A percentile compares a stretch with the other conserved stretches of the same genome.
phyloP scores from a whole-genome alignment of 2,797 vertebrate genomes.

The Champsocephalus esox region DNA sequence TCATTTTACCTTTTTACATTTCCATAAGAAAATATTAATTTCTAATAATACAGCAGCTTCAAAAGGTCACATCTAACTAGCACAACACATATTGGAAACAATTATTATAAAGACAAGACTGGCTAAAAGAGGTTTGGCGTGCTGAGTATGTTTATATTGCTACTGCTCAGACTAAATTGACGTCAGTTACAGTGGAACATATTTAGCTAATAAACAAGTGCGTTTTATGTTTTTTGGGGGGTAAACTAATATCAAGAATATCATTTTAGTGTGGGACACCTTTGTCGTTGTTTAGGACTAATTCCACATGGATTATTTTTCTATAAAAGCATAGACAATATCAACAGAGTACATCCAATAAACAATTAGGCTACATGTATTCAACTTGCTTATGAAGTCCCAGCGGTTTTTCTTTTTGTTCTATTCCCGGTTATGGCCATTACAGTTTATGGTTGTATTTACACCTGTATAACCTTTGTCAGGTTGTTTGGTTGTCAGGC shows the following conservation, averaged over 20 bases:
- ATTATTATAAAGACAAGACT: slow-evolving; percentile 2
- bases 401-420: background rate
- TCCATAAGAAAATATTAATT: slow-evolving; percentile 9
- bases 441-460: slow-evolving; percentile 37
- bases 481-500: slow-evolving; percentile 51
- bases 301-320: slow-evolving; percentile 3
- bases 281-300: background rate
- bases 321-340: background rate
- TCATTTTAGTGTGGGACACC: background rate
- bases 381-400: background rate
- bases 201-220: background rate
- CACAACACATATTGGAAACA: background rate
- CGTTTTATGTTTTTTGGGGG: background rate
- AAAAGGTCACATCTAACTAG: background rate
- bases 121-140: background rate
- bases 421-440: background rate
- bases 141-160: background rate
- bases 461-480: slow-evolving; percentile 33
- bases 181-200: background rate
- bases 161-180: background rate
- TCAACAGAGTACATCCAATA: background rate
- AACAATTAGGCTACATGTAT: background rate
- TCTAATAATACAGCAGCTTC: background rate
- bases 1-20: background rate
- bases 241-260: background rate